phyloP scores from a whole-genome alignment of 2,888 invertebrate species.

The Drosophila kanekoi region DNA sequence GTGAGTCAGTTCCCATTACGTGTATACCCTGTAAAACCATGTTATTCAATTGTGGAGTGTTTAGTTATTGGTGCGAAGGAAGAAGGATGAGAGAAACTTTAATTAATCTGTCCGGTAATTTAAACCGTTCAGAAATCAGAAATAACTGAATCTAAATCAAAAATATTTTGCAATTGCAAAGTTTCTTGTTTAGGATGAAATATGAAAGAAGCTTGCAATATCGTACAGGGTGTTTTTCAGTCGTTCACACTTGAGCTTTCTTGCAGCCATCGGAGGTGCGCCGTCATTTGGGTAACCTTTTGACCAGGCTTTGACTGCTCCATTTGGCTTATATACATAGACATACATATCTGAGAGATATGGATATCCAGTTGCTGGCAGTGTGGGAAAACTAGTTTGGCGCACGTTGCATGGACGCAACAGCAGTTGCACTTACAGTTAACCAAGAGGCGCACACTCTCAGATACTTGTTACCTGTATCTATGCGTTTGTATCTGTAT shows the following conservation, averaged over 20 bases:
- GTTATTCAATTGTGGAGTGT: no score
- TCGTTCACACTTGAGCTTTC: background rate
- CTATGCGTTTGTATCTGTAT: conserved; percentile 36
- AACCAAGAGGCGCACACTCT: conserved; percentile 45
- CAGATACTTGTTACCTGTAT: conserved; percentile 60
- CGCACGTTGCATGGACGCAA: conserved; percentile 52
- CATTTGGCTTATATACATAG: conserved; percentile 45
- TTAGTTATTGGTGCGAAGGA: no score
- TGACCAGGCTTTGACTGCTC: conserved; percentile 73
- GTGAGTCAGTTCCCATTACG: conserved; percentile 40
- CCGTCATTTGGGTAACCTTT: conserved; percentile 69
- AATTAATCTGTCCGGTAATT: no score
- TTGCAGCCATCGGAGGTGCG: conserved; percentile 52
- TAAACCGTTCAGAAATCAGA: no score
- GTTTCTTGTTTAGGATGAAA: no score
- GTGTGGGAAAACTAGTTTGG: conserved; percentile 60
- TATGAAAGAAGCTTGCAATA: no score
- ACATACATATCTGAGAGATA: conserved; percentile 26
- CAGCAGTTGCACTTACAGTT: conserved; percentile 58
- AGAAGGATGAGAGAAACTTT: no score
- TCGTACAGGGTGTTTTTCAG: conserved; percentile 17
- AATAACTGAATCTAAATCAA: no score
- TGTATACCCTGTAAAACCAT: conserved; percentile 36
- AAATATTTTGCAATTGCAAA: no score
- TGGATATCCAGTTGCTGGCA: conserved; percentile 36